Evolutionary conservation across 1,140 invertebrate genomes (phyloP), one percentile per base, ranked within the genome.

Genomic region (Leptinotarsa undecemlineata): DNA sequence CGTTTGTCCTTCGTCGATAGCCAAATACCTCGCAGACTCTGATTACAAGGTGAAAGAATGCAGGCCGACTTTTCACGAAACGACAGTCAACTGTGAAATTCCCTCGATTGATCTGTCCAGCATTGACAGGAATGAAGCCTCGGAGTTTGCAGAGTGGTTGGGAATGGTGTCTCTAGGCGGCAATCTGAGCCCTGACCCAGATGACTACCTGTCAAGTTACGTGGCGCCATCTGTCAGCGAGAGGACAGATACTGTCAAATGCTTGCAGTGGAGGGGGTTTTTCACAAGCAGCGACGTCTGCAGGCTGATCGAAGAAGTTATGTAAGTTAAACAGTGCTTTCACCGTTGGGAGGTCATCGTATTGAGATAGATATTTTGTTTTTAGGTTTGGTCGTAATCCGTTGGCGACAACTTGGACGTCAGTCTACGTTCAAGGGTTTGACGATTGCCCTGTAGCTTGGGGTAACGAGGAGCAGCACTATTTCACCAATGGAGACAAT

Each of bases 1-100:
- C 26, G 70, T 90, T 20, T 91, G 90, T 77, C 89, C 90, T 67
- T 91, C 90, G 17, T 90, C 90, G 1, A 74, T 90, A 48, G 90
- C 89, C 42, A 86, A 88, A 71, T 90, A 89, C 85, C 89, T 90
- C 77, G 23, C 84, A 42, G 80, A 86, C 72, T 80, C 74, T 51
- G 85, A 85, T 4, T 88, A 87, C 72, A 74, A 79, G 4, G 85
- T 89, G 11, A 81, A 81, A 48, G 69, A 87, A 26, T 89, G 87
- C 80, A 76, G 78, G 26, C 86, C 87, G 69, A 82, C 83, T 62
- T 81, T 82, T 77, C 78, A 73, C 51, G 75, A 82, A 42, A 83
- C 77, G 66, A 75, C 76, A 42, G 75, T 84, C 51, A 84, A 86
- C 79, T 83, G 84, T n/a, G 81, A 80, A 17, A 77, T 87, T 47